Evolutionary conservation across 2,113 vertebrate genomes (phyloP).

Genomic region (Pelobates fuscus): DNA sequence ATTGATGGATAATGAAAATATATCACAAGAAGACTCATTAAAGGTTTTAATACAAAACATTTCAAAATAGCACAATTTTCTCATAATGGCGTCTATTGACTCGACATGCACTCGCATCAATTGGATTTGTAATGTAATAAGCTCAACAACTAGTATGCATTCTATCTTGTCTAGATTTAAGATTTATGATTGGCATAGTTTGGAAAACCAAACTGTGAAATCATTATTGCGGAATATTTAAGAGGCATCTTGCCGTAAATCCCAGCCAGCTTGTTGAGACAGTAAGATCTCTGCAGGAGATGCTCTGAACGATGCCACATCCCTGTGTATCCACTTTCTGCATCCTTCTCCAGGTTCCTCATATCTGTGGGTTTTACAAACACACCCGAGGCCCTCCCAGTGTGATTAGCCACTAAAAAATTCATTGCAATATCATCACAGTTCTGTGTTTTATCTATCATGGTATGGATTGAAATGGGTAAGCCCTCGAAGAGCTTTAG

Average conservation of each 20-base stretch:
- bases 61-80: too few relatives aligned
- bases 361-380: conserved; percentile 91
- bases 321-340: conserved; percentile 82
- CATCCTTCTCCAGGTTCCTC: conserved; percentile 87
- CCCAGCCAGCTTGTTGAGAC: conserved; percentile 82
- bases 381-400: conserved; percentile 77
- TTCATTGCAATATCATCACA: conserved; percentile 95
- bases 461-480: conserved; percentile 70
- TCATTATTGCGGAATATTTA: conserved; percentile 89
- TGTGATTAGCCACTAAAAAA: conserved; percentile 78
- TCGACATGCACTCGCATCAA: too few relatives aligned
- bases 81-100: too few relatives aligned
- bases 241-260: conserved; percentile 90
- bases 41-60: too few relatives aligned
- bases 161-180: conserved; percentile 62
- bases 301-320: conserved; percentile 95
- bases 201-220: conserved; percentile 94
- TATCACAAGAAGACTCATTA: too few relatives aligned
- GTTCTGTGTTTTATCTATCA: conserved; percentile 91
- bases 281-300: conserved; percentile 89
- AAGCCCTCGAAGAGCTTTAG: conserved; percentile 85
- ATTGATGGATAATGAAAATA: too few relatives aligned
- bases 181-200: conserved; percentile 91
- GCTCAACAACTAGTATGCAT: background rate
- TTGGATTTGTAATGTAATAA: too few relatives aligned